A percentile compares a stretch with the other conserved stretches of the same genome.
phyloP scores from a whole-genome alignment of 2,888 invertebrate genomes.

The Troides helena region DNA sequence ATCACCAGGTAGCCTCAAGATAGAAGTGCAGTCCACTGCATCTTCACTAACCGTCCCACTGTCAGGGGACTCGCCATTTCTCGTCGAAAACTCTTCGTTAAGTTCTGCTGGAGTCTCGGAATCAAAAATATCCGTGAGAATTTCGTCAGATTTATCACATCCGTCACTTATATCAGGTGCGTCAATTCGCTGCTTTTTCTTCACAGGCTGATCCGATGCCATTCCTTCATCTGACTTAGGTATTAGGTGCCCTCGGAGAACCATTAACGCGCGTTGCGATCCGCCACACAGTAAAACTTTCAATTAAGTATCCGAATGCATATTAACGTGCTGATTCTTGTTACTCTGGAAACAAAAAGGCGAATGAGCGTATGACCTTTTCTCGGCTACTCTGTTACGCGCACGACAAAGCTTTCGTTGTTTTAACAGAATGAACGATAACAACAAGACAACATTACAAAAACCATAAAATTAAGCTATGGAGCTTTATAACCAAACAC shows the following conservation, averaged over 20 bases:
- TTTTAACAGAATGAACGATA: slow-evolving; percentile 36
- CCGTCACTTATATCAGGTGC: slow-evolving; percentile 81
- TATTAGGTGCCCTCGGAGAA: slow-evolving; percentile 81
- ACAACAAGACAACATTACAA: background rate
- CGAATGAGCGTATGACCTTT: slow-evolving; percentile 78
- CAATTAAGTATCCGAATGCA: slow-evolving; percentile 26
- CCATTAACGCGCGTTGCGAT: slow-evolving; percentile 73
- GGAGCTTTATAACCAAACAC: slow-evolving; percentile 17
- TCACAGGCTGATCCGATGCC: slow-evolving; percentile 90
- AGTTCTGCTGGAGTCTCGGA: slow-evolving; percentile 66
- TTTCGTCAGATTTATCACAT: slow-evolving; percentile 76
- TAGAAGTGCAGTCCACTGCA: slow-evolving; percentile 72
- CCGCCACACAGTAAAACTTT: slow-evolving; percentile 32
- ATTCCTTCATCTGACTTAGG: slow-evolving; percentile 81
- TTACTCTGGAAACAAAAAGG: slow-evolving; percentile 67
- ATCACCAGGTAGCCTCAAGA: slow-evolving; percentile 61
- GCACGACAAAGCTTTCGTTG: slow-evolving; percentile 68
- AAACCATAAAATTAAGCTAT: slow-evolving; percentile 6
- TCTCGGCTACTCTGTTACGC: slow-evolving; percentile 79
- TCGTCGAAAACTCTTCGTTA: slow-evolving; percentile 62
- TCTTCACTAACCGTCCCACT: slow-evolving; percentile 77
- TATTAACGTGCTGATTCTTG: slow-evolving; percentile 13
- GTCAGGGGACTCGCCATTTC: slow-evolving; percentile 74
- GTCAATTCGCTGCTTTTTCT: slow-evolving; percentile 89
- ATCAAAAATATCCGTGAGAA: slow-evolving; percentile 67